Evolutionary conservation across 1,140 invertebrate genomes (phyloP).

Genomic region (Ylistrum balloti): DNA sequence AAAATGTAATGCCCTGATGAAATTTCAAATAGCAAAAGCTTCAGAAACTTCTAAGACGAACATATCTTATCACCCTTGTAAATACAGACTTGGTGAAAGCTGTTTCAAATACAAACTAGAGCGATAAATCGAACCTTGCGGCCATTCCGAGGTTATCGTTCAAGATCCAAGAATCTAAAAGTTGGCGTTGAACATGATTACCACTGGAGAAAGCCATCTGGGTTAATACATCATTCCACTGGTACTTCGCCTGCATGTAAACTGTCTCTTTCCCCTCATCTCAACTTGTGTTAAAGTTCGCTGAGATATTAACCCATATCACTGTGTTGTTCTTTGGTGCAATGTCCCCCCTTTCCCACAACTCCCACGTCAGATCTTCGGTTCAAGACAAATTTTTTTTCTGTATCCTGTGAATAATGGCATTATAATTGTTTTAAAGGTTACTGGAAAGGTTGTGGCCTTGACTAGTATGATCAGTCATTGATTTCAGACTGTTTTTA

Average conservation of each 20-base stretch:
- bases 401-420: not conserved
- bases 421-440: not conserved
- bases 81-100: too few species aligned
- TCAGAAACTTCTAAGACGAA: not conserved
- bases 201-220: not conserved
- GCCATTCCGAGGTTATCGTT: not conserved
- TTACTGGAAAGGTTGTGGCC: not conserved
- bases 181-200: not conserved
- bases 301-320: not conserved
- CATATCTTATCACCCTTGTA: not conserved
- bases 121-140: too few species aligned
- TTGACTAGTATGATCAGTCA: not conserved
- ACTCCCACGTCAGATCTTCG: not conserved
- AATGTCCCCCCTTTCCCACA: not conserved
- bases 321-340: not conserved
- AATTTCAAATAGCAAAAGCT: not conserved
- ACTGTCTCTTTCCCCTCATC: not conserved
- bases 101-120: too few species aligned
- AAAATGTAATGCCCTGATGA: not conserved
- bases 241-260: not conserved
- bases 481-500: slow-evolving; percentile 18
- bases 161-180: not conserved
- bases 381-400: not conserved
- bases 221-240: not conserved
- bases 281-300: not conserved